These are phyloP conservation scores for Mesochorus sp. DNA, from an alignment of 2,888 invertebrate species.

Conservation along the genomic window DNA sequence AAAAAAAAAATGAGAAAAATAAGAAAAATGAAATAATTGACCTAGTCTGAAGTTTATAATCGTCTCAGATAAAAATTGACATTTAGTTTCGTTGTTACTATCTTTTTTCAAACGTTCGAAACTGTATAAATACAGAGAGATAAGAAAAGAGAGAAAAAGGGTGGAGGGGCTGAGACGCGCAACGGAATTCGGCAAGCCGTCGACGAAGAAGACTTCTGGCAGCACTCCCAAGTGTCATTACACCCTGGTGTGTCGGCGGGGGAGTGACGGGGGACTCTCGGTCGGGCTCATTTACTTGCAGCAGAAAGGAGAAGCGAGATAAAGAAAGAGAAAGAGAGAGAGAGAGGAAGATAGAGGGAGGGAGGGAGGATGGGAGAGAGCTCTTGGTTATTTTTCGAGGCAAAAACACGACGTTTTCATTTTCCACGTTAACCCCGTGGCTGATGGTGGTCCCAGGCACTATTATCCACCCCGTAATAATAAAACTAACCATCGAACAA, in stretches of 20 bases:
- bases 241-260: slow-evolving; percentile 59
- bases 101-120: neutral
- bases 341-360: no score
- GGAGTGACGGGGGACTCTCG: slow-evolving; percentile 28
- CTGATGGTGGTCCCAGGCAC: slow-evolving; percentile 25
- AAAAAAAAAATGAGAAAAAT: no score
- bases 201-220: slow-evolving; percentile 59
- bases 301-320: no score
- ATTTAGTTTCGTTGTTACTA: neutral
- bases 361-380: neutral
- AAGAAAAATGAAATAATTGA: no score
- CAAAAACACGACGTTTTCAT: slow-evolving; percentile 27
- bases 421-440: slow-evolving; percentile 17
- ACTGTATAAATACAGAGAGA: neutral
- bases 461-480: slow-evolving; percentile 3
- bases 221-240: slow-evolving; percentile 69
- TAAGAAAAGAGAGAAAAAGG: neutral
- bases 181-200: slow-evolving; percentile 42
- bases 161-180: slow-evolving; percentile 2
- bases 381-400: slow-evolving; percentile 46
- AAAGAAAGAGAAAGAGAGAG: no score
- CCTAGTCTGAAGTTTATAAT: no score
- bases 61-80: neutral
- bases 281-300: slow-evolving; percentile 9
- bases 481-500: slow-evolving; percentile 9